Evolutionary conservation across 2,888 invertebrate genomes (phyloP), one percentile per base, ranked within the genome.

Genomic region (Watsonalla cultraria): DNA sequence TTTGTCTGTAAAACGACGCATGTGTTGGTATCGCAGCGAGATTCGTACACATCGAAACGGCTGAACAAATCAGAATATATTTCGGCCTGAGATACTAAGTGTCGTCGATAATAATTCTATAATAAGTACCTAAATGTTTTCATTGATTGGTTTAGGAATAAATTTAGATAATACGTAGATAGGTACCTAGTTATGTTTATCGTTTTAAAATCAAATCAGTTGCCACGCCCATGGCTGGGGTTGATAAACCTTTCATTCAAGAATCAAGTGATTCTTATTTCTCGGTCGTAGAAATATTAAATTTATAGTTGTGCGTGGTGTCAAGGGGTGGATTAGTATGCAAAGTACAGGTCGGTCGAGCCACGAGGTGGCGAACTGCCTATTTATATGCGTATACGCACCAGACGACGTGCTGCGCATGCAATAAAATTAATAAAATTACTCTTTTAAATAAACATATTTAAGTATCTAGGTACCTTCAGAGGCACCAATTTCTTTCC

Each of bases 301-400:
- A 70, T 71, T 71, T 69, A 70, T 70, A 66, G 65, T 62, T 66
- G 61, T 64, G 60, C 59, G 58, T 61, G 61, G 61, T 64, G 66
- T 64, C 55, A 53, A 55, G 56, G 56, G 56, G 56, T 51, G 37
- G 56, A 82, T 90, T 88, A 84, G 86, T 88, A 90, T 90, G 84
- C 89, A 81, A 80, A 78, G 69, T 79, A 68, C 74, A 75, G 67
- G 54, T 72, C 70, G 74, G 72, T 57, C 61, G 68, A 66, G 72
- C 67, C 68, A 70, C 71, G 83, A 89, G 86, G 89, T 89, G 90
- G 82, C 86, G 82, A 89, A 77, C 68, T 76, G 66, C 63, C 70
- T 67, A 87, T 90, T 89, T 76, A 59, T 73, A 88, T 89, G 88
- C 90, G 78, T 64, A 64, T 60, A 61, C 71, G 78, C 75, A 67